Evolutionary conservation across 2,797 vertebrate genomes (phyloP).

Genomic region (Clamator glandarius): DNA sequence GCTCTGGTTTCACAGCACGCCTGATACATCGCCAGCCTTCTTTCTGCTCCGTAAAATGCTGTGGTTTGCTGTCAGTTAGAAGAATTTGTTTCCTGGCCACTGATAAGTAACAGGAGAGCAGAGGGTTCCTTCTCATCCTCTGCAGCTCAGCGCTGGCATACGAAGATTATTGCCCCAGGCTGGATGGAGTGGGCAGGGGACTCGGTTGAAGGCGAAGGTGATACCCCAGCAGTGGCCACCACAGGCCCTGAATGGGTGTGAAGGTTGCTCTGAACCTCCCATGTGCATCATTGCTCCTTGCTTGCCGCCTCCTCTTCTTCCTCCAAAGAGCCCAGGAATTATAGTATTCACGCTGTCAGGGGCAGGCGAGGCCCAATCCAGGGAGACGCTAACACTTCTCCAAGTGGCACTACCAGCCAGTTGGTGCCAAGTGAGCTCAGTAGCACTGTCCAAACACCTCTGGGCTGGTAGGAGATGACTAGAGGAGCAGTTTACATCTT

Average conservation of each 20-base stretch:
- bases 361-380: background rate
- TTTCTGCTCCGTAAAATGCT: background rate
- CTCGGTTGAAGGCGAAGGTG: background rate
- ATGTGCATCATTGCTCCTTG: background rate
- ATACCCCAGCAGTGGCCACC: background rate
- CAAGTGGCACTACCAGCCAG: background rate
- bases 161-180: background rate
- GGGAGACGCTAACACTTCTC: background rate
- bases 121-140: background rate
- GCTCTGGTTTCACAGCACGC: background rate
- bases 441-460: background rate
- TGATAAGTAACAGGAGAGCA: background rate
- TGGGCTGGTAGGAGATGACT: background rate
- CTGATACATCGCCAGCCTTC: background rate
- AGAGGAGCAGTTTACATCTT: background rate
- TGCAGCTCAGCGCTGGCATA: rapidly evolving
- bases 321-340: rapidly evolving
- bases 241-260: rapidly evolving
- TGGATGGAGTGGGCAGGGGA: background rate
- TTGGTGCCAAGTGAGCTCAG: rapidly evolving
- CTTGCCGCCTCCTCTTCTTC: background rate
- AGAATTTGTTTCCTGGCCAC: background rate
- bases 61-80: background rate
- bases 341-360: background rate
- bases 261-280: background rate